phyloP scores from a whole-genome alignment of 2,797 vertebrate species.

The Odontamblyopus lacepedii region DNA sequence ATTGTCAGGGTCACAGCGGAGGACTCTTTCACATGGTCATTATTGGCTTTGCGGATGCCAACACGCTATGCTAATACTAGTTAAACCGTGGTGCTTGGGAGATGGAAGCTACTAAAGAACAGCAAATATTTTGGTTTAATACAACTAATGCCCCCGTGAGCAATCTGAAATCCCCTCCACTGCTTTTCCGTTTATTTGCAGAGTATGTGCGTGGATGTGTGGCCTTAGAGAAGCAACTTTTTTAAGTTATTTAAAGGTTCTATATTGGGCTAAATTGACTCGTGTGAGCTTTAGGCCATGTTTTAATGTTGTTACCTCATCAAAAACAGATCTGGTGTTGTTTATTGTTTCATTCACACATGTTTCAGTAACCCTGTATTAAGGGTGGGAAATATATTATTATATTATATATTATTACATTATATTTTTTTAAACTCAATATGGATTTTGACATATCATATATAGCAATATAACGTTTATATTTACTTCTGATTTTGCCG shows the following conservation, averaged over 20 bases:
- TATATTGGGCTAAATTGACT: too few species aligned
- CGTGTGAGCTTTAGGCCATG: too few species aligned
- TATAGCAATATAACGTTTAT: too few species aligned
- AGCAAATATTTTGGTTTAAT: slow-evolving; percentile 76
- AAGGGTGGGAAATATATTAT: too few species aligned
- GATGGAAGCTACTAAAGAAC: slow-evolving; percentile 55
- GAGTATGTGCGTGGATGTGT: slow-evolving; percentile 25
- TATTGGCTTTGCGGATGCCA: slow-evolving; percentile 58
- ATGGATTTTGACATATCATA: too few species aligned
- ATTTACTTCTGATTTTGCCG: too few species aligned
- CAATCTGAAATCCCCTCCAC: slow-evolving; percentile 68
- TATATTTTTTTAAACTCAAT: too few species aligned
- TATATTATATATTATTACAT: too few species aligned
- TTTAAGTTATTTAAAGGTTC: neutral
- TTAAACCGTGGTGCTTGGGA: slow-evolving; percentile 66
- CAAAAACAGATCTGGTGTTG: too few species aligned
- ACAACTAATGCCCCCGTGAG: slow-evolving; percentile 64
- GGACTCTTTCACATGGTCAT: slow-evolving; percentile 57
- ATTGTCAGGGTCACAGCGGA: slow-evolving; percentile 52
- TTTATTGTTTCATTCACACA: too few species aligned
- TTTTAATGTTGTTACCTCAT: too few species aligned
- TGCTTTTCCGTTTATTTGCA: slow-evolving; percentile 35
- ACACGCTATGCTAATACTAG: slow-evolving; percentile 62
- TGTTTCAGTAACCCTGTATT: too few species aligned
- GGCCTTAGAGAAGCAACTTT: slow-evolving; percentile 11